phyloP scores from a whole-genome alignment of 2,113 vertebrate genomes.

The Amazona vittata region DNA sequence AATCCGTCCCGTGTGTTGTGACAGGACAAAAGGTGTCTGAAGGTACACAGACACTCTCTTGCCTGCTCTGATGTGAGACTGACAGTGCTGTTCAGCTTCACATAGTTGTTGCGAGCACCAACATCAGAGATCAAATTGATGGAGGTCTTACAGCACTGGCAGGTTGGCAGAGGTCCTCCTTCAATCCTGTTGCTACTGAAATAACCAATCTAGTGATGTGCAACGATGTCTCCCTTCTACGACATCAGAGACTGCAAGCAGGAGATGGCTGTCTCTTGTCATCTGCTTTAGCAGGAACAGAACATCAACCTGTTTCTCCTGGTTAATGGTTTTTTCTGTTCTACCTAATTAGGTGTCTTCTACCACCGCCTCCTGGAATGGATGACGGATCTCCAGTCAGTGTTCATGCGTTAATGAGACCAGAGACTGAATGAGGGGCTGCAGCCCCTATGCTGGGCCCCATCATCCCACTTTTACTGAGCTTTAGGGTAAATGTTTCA shows the following conservation, averaged over 20 bases:
- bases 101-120: background rate
- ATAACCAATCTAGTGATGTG: background rate
- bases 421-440: background rate
- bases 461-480: background rate
- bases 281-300: background rate
- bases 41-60: background rate
- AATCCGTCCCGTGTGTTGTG: rapidly evolving
- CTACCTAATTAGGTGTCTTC: background rate
- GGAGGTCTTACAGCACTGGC: rapidly evolving
- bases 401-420: rapidly evolving
- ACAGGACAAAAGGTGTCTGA: background rate
- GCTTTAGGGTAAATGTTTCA: rapidly evolving
- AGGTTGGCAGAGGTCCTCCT: background rate
- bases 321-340: background rate
- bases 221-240: background rate
- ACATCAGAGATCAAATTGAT: background rate
- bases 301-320: background rate
- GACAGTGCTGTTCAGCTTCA: background rate
- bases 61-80: background rate
- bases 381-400: background rate
- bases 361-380: background rate
- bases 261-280: background rate
- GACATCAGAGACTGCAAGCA: background rate
- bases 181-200: background rate
- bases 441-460: background rate